A percentile compares a stretch with the other conserved stretches of the same genome.
Evolutionary conservation across 2,888 invertebrate genomes (phyloP).

Genomic region (Buathra laborator): DNA sequence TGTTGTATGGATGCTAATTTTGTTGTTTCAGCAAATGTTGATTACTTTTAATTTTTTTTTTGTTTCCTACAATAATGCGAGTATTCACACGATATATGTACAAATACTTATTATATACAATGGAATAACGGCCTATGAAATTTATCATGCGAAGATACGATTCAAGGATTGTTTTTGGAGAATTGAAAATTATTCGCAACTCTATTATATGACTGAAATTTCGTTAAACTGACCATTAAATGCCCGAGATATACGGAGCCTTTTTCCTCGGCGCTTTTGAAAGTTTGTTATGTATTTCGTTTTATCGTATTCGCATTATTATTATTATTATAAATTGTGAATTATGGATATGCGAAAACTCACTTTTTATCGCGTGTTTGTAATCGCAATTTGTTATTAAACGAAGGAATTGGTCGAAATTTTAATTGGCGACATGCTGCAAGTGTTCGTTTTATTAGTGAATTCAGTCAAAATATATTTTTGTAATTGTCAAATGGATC

Average conservation of each 20-base stretch:
- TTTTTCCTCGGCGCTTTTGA: not conserved
- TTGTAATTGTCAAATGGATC: not conserved
- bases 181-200: not conserved
- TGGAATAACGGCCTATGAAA: not conserved
- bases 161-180: not conserved
- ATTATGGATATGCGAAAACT: not conserved
- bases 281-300: too few relatives aligned
- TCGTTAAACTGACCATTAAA: not conserved
- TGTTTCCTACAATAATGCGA: not conserved
- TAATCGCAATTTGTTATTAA: not conserved
- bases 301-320: too few relatives aligned
- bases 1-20: not conserved
- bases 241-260: not conserved
- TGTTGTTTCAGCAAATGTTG: not conserved
- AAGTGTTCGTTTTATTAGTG: not conserved
- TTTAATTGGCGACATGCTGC: not conserved
- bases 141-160: not conserved
- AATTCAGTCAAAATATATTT: conserved; percentile 6
- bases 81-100: conserved; percentile 28
- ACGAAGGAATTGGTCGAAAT: not conserved
- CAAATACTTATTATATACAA: conserved; percentile 23
- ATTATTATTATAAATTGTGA: not conserved
- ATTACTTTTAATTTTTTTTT: not conserved
- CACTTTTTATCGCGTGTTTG: not conserved
- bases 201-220: not conserved